phyloP scores from a whole-genome alignment of 1,140 invertebrate species.

The Diachasmimorpha longicaudata region DNA sequence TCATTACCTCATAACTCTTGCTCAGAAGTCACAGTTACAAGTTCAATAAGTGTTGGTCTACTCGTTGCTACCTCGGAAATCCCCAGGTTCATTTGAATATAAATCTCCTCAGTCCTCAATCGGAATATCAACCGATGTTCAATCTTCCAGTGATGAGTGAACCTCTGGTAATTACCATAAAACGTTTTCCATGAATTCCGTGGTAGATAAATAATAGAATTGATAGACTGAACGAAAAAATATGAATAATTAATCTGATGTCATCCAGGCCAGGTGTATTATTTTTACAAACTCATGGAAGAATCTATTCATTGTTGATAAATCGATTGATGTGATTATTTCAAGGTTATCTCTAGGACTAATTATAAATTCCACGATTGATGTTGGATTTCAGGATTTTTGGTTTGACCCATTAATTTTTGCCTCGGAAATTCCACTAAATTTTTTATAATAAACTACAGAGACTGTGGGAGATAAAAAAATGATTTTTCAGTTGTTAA shows the following conservation, averaged over 20 bases:
- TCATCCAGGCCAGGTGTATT: neutral
- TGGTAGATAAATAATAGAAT: neutral
- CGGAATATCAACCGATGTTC: neutral
- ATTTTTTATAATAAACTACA: no score
- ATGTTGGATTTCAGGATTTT: no score
- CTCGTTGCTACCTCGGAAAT: conserved; percentile 5
- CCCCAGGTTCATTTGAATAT: conserved; percentile 9
- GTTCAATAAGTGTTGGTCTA: neutral
- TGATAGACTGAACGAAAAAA: neutral
- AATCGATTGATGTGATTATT: no score
- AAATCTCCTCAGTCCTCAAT: neutral
- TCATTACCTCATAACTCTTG: conserved; percentile 5
- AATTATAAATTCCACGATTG: no score
- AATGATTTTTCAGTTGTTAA: no score
- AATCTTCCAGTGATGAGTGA: neutral
- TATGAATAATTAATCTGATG: neutral
- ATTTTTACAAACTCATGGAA: neutral
- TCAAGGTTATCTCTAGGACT: no score
- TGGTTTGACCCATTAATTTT: no score
- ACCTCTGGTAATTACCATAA: neutral
- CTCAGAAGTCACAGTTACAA: neutral
- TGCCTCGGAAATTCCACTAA: no score
- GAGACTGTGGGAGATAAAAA: no score
- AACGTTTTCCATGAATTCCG: neutral
- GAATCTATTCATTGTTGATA: no score